Conservation (phyloP, 2,888 invertebrate genomes). For the Dorcus parallelipipedus region DNA sequence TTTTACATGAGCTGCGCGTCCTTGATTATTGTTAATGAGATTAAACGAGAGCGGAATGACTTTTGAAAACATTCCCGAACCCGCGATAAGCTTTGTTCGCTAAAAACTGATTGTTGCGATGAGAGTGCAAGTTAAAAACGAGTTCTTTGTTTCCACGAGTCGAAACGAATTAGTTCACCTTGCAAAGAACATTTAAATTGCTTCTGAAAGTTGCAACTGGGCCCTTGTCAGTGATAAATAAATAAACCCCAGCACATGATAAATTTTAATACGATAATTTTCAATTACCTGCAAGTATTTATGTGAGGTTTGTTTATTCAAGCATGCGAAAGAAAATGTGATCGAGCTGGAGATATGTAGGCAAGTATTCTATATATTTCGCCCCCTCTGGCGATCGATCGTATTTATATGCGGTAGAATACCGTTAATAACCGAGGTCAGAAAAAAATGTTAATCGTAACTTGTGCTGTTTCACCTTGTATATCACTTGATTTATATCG, state of each 20-base stretch:
- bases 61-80: too few relatives aligned
- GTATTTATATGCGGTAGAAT: not conserved
- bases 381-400: not conserved
- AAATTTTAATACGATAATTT: not conserved
- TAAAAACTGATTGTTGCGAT: too few relatives aligned
- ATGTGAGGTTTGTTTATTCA: not conserved
- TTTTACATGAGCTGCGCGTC: too few relatives aligned
- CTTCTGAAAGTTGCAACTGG: too few relatives aligned
- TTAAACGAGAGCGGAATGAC: too few relatives aligned
- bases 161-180: too few relatives aligned
- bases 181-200: too few relatives aligned
- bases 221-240: too few relatives aligned
- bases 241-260: not conserved
- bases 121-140: too few relatives aligned
- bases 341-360: not conserved
- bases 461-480: constrained; percentile 13
- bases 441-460: constrained; percentile 9
- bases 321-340: not conserved
- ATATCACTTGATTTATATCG: constrained; percentile 12
- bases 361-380: not conserved
- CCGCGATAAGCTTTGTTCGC: too few relatives aligned
- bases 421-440: constrained; percentile 14
- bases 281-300: not conserved
- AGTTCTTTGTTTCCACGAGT: too few relatives aligned
- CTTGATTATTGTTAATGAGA: too few relatives aligned